Conservation (phyloP, 2,797 vertebrate species). For the Helarctos malayanus region DNA sequence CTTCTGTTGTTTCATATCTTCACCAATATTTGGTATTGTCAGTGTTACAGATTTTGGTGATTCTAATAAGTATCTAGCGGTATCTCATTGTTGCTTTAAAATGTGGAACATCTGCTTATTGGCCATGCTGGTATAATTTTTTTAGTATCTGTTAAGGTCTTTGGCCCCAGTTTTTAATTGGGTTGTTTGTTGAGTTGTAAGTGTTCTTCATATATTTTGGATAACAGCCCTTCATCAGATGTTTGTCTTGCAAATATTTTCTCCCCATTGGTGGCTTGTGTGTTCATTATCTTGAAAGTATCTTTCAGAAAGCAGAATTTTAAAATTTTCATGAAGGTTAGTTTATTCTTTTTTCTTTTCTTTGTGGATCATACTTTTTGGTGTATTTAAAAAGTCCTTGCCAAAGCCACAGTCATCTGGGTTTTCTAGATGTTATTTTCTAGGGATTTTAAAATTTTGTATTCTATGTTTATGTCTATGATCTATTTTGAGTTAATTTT, state of each 20-base stretch:
- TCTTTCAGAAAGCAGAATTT: not conserved
- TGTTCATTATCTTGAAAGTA: not conserved
- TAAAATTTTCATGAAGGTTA: not conserved
- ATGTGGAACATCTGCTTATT: not conserved
- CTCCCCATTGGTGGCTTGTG: not conserved
- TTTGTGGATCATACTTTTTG: not conserved
- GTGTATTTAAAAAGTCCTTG: not conserved
- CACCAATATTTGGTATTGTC: not conserved
- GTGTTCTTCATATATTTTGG: not conserved
- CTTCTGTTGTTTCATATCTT: not conserved
- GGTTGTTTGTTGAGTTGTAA: not conserved
- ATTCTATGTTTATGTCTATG: not conserved
- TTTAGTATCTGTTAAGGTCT: not conserved
- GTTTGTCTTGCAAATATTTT: not conserved
- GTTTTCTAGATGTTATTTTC: not conserved
- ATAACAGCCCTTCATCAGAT: not conserved
- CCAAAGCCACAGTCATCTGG: not conserved
- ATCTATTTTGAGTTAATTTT: not conserved
- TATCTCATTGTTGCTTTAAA: not conserved
- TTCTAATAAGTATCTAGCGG: not conserved
- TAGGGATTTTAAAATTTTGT: not conserved
- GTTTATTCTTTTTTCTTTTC: not conserved
- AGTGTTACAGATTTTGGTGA: not conserved
- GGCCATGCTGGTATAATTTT: not conserved
- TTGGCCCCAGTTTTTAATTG: not conserved